Base-by-base conservation (phyloP, 2,888 invertebrate species). In the Orthosia cruda region DNA sequence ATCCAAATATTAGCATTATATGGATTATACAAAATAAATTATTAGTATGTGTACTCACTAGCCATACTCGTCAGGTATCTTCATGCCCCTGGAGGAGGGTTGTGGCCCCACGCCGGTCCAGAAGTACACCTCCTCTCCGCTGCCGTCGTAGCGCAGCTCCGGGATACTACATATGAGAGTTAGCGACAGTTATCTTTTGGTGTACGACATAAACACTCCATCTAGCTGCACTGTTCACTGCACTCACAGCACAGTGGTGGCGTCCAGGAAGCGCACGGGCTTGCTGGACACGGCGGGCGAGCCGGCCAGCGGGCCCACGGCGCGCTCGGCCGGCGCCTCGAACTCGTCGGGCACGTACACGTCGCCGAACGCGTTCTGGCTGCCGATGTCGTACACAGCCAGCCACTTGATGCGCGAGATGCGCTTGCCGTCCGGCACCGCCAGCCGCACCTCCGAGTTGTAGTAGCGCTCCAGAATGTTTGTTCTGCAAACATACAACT, bases 51-150 rank as follows among this genome's bases (percentile, higher is more conserved):
- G 15, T 74, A 97, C 98, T 98, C 95, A 99, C 99, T 99, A 99
- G 97, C 99, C 99, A 89, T 98, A 97, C 94, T 99, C 99, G 93
- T 99, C 99, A 0, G 99, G 99, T 80, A 99, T 98, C 95, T 98
- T 98, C 85, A 95, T 96, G 1, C 99, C 99, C 88, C 98, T 98
- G 61, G 98, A 97, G 16, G 98, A 98, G 0, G 99, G 99, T 91
- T 99, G 98, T 40, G 99, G 98, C 0, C 99, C 99, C 74, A 98
- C 98, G 15, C 99, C 99, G 1, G 98, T 98, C 98, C 98, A 99
- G 95, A 99, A 99, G 93, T 98, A 98, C 0, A 98, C 98, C 84
- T 98, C 98, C 84, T 97, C 97, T 0, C 98, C 98, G 79, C 95
- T 95, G 11, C 98, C 98, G 93, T 99, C 98, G 91, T 98, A 99